Conservation (phyloP, 2,888 invertebrate species). For the Acanthoscelides obtectus region DNA sequence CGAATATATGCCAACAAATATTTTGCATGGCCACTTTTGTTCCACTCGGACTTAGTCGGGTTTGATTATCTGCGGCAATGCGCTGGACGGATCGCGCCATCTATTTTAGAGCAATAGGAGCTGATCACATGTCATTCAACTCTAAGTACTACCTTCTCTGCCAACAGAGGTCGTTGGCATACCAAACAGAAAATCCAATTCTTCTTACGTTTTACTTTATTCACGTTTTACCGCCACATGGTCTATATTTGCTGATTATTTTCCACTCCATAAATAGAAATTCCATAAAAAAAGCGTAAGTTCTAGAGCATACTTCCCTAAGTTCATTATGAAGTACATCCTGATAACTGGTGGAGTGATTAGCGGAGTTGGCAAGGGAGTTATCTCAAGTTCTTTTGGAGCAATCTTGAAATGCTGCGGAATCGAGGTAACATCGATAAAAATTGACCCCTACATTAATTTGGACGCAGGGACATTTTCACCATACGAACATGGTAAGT, state of each 20-base stretch:
- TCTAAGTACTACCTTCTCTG: no score
- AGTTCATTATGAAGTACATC: slow-evolving; percentile 85
- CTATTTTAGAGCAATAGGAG: not conserved
- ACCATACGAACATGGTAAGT: slow-evolving; percentile 95
- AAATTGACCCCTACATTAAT: slow-evolving; percentile 99
- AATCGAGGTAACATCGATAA: slow-evolving; percentile 94
- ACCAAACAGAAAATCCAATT: no score
- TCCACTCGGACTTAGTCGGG: no score
- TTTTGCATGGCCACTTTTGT: no score
- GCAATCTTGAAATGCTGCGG: slow-evolving; percentile 93
- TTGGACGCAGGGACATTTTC: slow-evolving; percentile 99
- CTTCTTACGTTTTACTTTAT: no score
- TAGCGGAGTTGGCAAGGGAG: slow-evolving; percentile 96
- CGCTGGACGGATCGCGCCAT: no score
- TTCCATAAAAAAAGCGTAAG: no score
- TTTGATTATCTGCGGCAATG: no score
- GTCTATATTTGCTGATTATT: not conserved
- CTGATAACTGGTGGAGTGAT: slow-evolving; percentile 98
- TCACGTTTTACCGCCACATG: not conserved
- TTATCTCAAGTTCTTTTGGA: slow-evolving; percentile 93
- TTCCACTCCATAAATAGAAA: not conserved
- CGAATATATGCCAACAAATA: no score
- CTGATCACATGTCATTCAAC: not conserved
- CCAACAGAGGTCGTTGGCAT: no score
- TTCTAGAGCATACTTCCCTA: no score